Conservation (phyloP, 2,797 vertebrate species). For the Thalassophryne amazonica region DNA sequence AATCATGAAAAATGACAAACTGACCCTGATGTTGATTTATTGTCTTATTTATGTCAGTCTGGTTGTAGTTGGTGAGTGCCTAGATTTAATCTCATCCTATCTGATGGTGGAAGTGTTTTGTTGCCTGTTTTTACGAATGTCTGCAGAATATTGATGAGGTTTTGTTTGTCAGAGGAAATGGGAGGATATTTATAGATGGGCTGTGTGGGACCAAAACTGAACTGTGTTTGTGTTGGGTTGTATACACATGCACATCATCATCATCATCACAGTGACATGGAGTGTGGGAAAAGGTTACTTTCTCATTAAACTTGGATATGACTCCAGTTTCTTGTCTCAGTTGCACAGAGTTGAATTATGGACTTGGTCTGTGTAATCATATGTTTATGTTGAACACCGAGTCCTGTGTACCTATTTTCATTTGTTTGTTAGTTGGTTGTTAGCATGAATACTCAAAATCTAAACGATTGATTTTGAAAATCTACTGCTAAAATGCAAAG, state of each 20-base stretch:
- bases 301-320: constrained; percentile 31
- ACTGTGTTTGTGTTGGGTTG: neutral
- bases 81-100: neutral
- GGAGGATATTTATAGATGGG: constrained; percentile 65
- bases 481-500: too few species aligned
- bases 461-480: too few species aligned
- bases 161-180: constrained; percentile 37
- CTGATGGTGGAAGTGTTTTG: neutral
- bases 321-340: neutral
- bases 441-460: too few species aligned
- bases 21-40: too few species aligned
- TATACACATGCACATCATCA: neutral
- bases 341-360: neutral
- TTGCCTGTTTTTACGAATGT: constrained; percentile 13
- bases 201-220: constrained; percentile 45
- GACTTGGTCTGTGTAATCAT: too few species aligned
- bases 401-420: too few species aligned
- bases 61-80: neutral
- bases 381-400: too few species aligned
- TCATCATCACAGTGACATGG: constrained; percentile 6
- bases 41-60: neutral
- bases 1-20: too few species aligned
- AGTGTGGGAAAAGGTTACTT: constrained; percentile 52
- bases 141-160: constrained; percentile 31
- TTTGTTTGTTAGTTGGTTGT: too few species aligned